Conservation (phyloP, 1,140 invertebrate species). For the Plectrocnemia conspersa region DNA sequence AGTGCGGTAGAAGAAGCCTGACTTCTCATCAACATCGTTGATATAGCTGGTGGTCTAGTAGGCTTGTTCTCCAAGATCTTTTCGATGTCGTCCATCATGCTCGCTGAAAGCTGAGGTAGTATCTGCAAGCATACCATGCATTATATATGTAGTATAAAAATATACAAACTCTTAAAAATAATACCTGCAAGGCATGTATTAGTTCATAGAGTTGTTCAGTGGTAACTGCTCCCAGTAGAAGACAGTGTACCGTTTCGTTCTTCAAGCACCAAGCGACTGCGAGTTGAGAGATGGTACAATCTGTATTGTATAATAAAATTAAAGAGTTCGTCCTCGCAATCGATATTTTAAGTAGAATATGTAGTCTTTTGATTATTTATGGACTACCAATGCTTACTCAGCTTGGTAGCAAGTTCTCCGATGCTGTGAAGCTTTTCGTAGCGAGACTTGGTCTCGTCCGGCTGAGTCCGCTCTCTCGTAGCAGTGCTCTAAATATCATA, state of each 20-base stretch:
- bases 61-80: constrained; percentile 91
- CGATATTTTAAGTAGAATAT: not conserved
- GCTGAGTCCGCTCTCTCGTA: constrained; percentile 55
- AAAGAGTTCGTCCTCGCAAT: not conserved
- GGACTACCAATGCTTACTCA: too few species aligned
- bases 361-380: not conserved
- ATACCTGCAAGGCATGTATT: constrained; percentile 93
- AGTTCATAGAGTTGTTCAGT: constrained; percentile 94
- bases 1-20: constrained; percentile 58
- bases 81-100: constrained; percentile 85
- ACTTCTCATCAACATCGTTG: constrained; percentile 83
- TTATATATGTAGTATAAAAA: too few species aligned
- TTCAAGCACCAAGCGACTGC: constrained; percentile 95
- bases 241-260: constrained; percentile 93
- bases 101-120: constrained; percentile 80
- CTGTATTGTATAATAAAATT: constrained; percentile 32
- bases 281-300: constrained; percentile 84
- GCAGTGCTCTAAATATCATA: constrained; percentile 18
- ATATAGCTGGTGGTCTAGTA: constrained; percentile 79
- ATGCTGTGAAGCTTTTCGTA: constrained; percentile 75
- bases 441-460: constrained; percentile 61
- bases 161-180: too few species aligned
- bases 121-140: constrained; percentile 63
- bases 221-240: constrained; percentile 85
- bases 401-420: constrained; percentile 71